Evolutionary conservation across 2,113 vertebrate genomes (phyloP).

Genomic region (Poicephalus meyeri): DNA sequence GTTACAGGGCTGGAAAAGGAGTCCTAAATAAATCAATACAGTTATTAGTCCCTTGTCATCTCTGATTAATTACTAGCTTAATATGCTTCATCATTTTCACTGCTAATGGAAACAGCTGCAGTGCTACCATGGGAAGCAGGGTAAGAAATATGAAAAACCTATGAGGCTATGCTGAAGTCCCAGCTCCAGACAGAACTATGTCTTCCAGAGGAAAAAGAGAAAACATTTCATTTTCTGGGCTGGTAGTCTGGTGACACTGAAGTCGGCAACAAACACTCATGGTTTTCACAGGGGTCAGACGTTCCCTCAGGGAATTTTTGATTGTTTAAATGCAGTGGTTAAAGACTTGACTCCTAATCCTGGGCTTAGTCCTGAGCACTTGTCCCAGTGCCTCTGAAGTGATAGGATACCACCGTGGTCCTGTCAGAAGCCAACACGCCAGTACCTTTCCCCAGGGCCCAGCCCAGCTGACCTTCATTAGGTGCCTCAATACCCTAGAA

Average conservation of each 20-base stretch:
- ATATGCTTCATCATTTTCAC: slow-evolving; percentile 42
- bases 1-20: slow-evolving; percentile 43
- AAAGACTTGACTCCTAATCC: neutral
- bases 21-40: slow-evolving; percentile 67
- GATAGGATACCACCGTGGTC: rapidly evolving
- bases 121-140: neutral
- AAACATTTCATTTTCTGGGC: neutral
- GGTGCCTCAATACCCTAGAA: neutral
- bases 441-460: neutral
- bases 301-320: neutral
- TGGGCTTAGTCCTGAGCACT: neutral
- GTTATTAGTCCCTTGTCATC: slow-evolving; percentile 68
- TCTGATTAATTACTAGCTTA: slow-evolving; percentile 68
- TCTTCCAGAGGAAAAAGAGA: neutral
- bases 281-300: neutral
- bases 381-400: neutral
- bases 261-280: neutral
- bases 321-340: neutral
- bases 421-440: neutral
- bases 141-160: neutral
- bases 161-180: neutral
- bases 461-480: neutral
- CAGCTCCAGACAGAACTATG: neutral
- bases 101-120: slow-evolving; percentile 31
- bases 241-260: neutral